Conservation (phyloP, 2,888 invertebrate genomes). For the Halictus ligatus region DNA sequence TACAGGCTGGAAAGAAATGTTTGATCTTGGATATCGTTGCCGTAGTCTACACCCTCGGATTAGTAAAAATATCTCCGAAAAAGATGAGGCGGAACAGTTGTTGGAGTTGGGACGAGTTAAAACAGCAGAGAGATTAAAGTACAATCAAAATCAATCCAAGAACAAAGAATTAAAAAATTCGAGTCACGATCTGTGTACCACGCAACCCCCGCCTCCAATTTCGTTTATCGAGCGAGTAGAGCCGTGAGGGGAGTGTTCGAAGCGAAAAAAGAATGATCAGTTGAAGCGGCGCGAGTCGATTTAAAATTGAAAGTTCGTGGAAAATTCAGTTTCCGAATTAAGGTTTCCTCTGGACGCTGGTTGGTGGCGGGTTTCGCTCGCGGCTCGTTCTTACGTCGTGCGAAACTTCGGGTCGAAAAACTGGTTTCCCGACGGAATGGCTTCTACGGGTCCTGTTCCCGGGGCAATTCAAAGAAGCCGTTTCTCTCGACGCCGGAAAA, state of each 20-base stretch:
- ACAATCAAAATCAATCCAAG: background rate
- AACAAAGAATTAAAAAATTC: background rate
- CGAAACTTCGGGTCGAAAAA: constrained; percentile 7
- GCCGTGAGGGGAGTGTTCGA: background rate
- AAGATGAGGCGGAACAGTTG: too few relatives aligned
- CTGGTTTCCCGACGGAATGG: constrained; percentile 16
- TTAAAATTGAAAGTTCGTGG: background rate
- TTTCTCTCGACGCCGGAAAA: constrained; percentile 51
- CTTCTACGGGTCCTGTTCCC: constrained; percentile 18
- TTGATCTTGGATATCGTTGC: background rate
- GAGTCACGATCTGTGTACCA: background rate
- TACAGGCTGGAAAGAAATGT: background rate
- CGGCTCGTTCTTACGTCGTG: background rate
- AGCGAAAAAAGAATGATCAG: background rate
- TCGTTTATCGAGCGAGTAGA: too few relatives aligned
- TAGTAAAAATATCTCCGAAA: too few relatives aligned
- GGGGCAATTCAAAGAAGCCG: constrained; percentile 43
- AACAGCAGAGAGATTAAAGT: background rate
- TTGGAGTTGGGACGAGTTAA: background rate
- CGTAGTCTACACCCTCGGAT: too few relatives aligned
- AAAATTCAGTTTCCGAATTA: constrained; percentile 17
- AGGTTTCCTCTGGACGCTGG: background rate
- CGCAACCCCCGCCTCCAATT: background rate
- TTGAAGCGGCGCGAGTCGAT: background rate
- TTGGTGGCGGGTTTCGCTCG: background rate